Evolutionary conservation across 2,888 invertebrate genomes (phyloP), one percentile per base, ranked within the genome.

Genomic region (Torymus tubicola): DNA sequence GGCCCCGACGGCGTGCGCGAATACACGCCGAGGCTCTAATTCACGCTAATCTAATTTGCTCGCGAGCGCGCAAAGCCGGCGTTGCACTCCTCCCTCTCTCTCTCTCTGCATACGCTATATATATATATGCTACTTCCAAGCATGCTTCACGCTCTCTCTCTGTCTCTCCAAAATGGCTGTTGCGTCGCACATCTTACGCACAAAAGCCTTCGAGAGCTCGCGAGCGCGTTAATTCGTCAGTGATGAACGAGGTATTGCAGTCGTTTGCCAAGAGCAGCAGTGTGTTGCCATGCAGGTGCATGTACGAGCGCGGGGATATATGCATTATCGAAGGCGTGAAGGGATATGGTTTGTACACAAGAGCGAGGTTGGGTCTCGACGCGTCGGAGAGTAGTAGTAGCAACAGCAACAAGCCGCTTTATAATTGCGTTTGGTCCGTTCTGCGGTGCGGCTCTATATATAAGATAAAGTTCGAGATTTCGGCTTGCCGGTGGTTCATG

Each of bases 31-130:
- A 14, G 69, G 84, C 84, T 85, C 86, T 88, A 88, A 87, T 87
- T 87, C 86, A 83, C 84, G 86, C 84, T 87, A 88, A 88, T 88
- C 85, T 87, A 87, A 87, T 88, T 88, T 86, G 84, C 84, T 77
- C 81, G 83, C 74, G 84, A 86, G 84, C 80, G 84, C 80, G 84
- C 84, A 78, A 82, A 87, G 86, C 84, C 83, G 82, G 85, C 81
- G 84, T 81, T 81, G 85, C 52, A 52, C 58, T 16, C 52, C 52
- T 16, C 31, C 31, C 58, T 50, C 58, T 21, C 12, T 21, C 52
- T 16, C 31, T 53, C 58, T 50, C 58, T 21, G 21, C 21, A 8
- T 42, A 42, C 42, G 42, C 42, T 42, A 42, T 21, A 21, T 21
- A 21, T 21, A 21, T 21, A 21, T 21, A 21, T 31, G 31, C 31